phyloP scores from a whole-genome alignment of 2,797 vertebrate genomes.

The Morus bassanus region DNA sequence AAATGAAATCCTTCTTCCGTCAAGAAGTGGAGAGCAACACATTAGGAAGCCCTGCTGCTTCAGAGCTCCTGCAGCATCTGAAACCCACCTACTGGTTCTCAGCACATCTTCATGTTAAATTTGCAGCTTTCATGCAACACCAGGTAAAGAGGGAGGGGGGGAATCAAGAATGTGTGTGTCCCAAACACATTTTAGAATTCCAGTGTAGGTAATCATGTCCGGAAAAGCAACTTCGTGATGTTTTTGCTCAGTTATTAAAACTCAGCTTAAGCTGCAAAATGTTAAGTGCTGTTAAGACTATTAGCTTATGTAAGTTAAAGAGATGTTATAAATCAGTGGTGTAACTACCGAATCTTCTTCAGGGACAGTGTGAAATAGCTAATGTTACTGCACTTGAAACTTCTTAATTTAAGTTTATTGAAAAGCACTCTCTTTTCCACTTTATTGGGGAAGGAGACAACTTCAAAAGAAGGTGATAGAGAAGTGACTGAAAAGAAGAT shows the following conservation, averaged over 20 bases:
- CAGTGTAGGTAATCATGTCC: neutral
- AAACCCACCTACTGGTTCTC: slow-evolving; percentile 97
- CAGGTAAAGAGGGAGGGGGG: slow-evolving; percentile 71
- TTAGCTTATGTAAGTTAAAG: neutral
- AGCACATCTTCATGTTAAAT: slow-evolving; percentile 96
- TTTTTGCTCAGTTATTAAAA: neutral
- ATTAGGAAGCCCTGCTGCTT: slow-evolving; percentile 90
- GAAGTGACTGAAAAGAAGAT: neutral
- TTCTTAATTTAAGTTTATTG: neutral
- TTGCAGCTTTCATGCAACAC: slow-evolving; percentile 93
- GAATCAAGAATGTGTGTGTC: neutral
- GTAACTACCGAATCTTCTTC: neutral
- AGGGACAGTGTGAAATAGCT: neutral
- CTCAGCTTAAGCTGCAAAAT: neutral
- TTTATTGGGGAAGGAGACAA: neutral
- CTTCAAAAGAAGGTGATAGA: neutral
- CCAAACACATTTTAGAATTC: neutral
- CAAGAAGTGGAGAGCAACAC: slow-evolving; percentile 92
- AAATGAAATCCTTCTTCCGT: slow-evolving; percentile 90
- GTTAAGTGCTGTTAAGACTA: neutral
- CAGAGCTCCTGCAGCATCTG: slow-evolving; percentile 89
- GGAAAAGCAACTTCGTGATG: neutral
- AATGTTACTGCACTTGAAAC: neutral
- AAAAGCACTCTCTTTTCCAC: neutral
- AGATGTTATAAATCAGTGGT: neutral